phyloP scores from a whole-genome alignment of 2,888 invertebrate species.

The Apodemia duryi region DNA sequence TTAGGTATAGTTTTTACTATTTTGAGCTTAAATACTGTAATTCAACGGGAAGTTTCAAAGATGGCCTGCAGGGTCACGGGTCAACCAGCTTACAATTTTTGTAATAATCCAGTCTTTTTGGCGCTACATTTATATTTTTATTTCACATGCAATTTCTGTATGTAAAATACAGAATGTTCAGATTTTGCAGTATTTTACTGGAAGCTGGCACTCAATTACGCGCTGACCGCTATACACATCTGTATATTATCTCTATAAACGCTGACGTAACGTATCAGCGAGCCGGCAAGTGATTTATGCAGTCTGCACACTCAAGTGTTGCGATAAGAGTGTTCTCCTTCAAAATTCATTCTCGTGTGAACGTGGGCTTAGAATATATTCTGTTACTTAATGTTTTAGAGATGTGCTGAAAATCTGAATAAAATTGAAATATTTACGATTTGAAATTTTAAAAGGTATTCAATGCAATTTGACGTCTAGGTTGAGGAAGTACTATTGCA shows the following conservation, averaged over 20 bases:
- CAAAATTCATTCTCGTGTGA: constrained; percentile 30
- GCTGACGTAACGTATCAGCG: constrained; percentile 28
- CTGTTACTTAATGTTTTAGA: constrained; percentile 10
- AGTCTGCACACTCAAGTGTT: constrained; percentile 30
- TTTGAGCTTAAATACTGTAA: too few relatives aligned
- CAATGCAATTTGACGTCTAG: not conserved
- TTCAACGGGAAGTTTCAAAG: too few relatives aligned
- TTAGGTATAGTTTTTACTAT: too few relatives aligned
- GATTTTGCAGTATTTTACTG: constrained; percentile 13
- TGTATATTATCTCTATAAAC: constrained; percentile 17
- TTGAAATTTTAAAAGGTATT: not conserved
- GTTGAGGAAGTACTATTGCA: too few relatives aligned
- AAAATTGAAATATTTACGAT: constrained; percentile 7
- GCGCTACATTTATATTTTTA: too few relatives aligned
- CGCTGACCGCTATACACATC: constrained; percentile 10
- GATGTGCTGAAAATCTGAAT: constrained; percentile 13
- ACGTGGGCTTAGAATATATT: constrained; percentile 19
- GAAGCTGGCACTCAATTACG: constrained; percentile 7
- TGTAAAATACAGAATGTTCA: not conserved
- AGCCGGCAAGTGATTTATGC: constrained; percentile 33
- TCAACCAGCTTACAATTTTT: too few relatives aligned
- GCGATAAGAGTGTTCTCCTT: constrained; percentile 26
- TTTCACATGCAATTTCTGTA: not conserved
- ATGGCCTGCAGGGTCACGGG: too few relatives aligned
- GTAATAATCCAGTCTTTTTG: too few relatives aligned